Conservation (phyloP, 2,113 vertebrate species). For the Pluvialis apricaria region DNA sequence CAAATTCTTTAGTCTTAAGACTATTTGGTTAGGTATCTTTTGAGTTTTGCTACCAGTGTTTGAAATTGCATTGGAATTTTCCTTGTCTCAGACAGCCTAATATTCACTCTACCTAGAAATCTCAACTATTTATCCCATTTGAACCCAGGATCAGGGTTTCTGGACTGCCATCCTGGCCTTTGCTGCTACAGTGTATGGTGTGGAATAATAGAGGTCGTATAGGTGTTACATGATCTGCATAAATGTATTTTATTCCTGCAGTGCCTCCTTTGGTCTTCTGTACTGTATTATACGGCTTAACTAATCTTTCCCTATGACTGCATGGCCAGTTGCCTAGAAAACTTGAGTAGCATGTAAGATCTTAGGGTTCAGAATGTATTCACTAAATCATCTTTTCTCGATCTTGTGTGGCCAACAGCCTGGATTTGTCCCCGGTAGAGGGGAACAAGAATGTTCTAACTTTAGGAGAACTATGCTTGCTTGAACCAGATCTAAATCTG, state of each 20-base stretch:
- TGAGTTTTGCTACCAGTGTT: background rate
- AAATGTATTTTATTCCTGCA: background rate
- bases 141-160: background rate
- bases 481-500: background rate
- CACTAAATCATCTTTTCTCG: background rate
- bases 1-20: background rate
- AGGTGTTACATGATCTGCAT: background rate
- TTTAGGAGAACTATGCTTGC: background rate
- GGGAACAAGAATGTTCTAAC: background rate
- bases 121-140: background rate
- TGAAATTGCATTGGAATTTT: background rate
- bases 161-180: background rate
- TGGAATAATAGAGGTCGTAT: background rate
- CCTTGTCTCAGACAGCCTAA: background rate
- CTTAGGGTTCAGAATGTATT: background rate
- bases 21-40: background rate
- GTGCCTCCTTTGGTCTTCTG: background rate
- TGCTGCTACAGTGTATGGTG: background rate
- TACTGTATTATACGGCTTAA: background rate
- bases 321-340: background rate
- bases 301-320: fast-evolving
- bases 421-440: background rate
- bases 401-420: background rate
- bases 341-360: background rate
- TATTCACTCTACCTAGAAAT: background rate